Evolutionary conservation across 2,888 invertebrate species (phyloP), one percentile per base, ranked within the genome.

Genomic region (Diachrysia chrysitis): DNA sequence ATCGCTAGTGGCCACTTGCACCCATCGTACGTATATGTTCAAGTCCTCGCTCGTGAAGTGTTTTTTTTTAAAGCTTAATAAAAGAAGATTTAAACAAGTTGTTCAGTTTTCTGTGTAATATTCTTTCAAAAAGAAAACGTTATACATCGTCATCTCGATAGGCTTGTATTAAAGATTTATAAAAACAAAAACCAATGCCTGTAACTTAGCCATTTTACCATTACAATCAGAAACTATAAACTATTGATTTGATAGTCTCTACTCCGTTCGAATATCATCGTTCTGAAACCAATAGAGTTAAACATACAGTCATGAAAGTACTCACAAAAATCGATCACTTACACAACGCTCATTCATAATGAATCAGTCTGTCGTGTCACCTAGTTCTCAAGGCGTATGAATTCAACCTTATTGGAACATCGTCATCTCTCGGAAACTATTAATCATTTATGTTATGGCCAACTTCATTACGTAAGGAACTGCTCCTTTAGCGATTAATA

Each of bases 351-450:
- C 57, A 63, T 48, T 46, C 14, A 58, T 53, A 58, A 61, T 58
- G 48, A 46, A 63, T 64, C 21, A 57, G 7, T 29, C 21, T 17
- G 46, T 51, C 35, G 19, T 42, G 37, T 67, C 61, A 63, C 56
- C 53, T 58, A 72, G 60, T 78, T 67, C 48, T 57, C 37, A 60
- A 66, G 32, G 42, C 58, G 53, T 63, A 69, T 66, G 68, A 75
- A 75, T 59, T 71, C 53, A 35, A 19, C 73, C 42, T 65, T 56
- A 72, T 59, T 69, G 23, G 66, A 58, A 48, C 61, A 17, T 51
- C 54, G 63, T 59, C 73, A 71, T 73, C 63, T 80, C 70, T 71
- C 58, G 55, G 73, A 71, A 79, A 73, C 75, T 69, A 82, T 78
- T 82, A 69, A 82, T 82, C 78, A 80, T 73, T 66, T 58, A 65